Percentiles rank a stretch among this genome's conserved stretches.
phyloP scores from a whole-genome alignment of 2,888 invertebrate genomes.

The Metallyticus violacea region DNA sequence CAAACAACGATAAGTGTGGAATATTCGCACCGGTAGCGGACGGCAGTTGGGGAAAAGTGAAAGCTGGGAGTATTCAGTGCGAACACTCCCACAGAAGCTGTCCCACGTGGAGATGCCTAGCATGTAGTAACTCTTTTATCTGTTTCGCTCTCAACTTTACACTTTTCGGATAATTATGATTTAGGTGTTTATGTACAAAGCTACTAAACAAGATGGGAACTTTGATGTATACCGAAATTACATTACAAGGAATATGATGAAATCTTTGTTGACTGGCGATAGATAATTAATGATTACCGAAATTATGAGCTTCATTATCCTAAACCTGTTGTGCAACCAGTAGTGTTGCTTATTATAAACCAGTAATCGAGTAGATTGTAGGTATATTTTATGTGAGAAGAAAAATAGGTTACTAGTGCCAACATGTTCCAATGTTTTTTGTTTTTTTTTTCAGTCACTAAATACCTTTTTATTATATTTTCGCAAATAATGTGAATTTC shows the following conservation, averaged over 20 bases:
- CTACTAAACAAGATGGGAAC: neutral
- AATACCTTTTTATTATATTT: too few relatives aligned
- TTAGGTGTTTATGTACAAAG: neutral
- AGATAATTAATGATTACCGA: neutral
- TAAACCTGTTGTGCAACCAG: neutral
- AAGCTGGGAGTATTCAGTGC: neutral
- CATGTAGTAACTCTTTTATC: neutral
- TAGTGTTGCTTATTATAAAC: too few relatives aligned
- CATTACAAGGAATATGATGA: neutral
- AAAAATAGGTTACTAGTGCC: too few relatives aligned
- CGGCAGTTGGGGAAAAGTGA: neutral
- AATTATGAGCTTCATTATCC: neutral
- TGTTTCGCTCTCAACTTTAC: neutral
- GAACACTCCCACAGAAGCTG: neutral
- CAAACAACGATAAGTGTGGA: neutral
- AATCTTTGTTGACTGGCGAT: neutral
- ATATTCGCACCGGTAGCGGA: neutral
- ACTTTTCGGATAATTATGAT: neutral
- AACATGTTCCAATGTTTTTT: too few relatives aligned
- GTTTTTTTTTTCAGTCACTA: too few relatives aligned
- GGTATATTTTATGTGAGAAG: too few relatives aligned
- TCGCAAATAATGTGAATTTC: too few relatives aligned
- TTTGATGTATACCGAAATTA: neutral
- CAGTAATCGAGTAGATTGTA: too few relatives aligned
- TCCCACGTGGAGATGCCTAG: neutral